Evolutionary conservation across 2,888 invertebrate species (phyloP).

Genomic region (Villa cingulata): DNA sequence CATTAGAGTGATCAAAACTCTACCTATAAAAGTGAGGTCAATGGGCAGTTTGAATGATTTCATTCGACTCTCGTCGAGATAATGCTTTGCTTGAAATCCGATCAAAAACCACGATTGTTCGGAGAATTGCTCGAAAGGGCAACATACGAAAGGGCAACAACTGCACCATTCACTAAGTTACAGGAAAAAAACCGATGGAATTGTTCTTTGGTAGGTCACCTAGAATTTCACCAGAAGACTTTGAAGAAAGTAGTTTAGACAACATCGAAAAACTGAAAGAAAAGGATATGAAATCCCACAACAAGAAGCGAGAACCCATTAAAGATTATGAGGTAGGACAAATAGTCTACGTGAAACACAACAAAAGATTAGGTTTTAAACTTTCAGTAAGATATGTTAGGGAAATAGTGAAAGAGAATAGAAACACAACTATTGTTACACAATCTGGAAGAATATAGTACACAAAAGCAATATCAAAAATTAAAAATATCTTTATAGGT

Average conservation of each 20-base stretch:
- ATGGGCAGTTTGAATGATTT: conserved; percentile 12
- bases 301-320: conserved; percentile 13
- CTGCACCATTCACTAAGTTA: conserved; percentile 11
- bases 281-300: conserved; percentile 11
- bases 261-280: conserved; percentile 11
- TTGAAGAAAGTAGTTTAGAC: conserved; percentile 8
- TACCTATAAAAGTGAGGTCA: conserved; percentile 12
- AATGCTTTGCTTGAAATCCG: conserved; percentile 10
- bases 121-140: too few relatives aligned
- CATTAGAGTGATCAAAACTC: conserved; percentile 12
- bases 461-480: neutral
- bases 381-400: too few relatives aligned
- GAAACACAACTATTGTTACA: too few relatives aligned
- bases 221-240: conserved; percentile 8
- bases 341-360: too few relatives aligned
- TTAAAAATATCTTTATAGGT: too few relatives aligned
- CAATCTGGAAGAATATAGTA: conserved; percentile 7
- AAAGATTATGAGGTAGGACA: too few relatives aligned
- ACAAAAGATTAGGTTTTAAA: too few relatives aligned
- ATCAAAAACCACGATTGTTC: conserved; percentile 6
- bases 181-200: conserved; percentile 12
- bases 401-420: too few relatives aligned
- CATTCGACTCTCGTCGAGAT: conserved; percentile 15
- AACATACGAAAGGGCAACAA: conserved; percentile 10
- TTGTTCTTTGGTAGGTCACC: conserved; percentile 10